Conservation (phyloP, 2,888 invertebrate genomes). For the Drosophila paranaensis region DNA sequence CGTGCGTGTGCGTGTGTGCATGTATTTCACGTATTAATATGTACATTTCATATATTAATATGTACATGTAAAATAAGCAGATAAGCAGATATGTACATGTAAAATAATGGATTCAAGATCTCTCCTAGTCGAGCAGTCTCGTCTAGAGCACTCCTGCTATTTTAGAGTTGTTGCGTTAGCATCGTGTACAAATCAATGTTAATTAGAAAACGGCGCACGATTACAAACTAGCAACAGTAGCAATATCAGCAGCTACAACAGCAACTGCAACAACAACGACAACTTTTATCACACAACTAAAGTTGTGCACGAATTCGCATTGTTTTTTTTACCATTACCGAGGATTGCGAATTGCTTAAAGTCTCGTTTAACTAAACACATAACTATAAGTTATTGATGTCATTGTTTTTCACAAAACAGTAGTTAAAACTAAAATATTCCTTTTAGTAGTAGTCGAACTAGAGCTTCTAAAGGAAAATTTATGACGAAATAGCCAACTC, state of each 20-base stretch:
- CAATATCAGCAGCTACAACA: neutral
- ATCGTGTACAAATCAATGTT: conserved; percentile 52
- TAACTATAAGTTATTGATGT: conserved; percentile 15
- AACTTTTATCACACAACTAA: conserved; percentile 16
- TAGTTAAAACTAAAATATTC: neutral
- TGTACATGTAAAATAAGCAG: too few relatives aligned
- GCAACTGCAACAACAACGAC: neutral
- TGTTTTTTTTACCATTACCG: conserved; percentile 15
- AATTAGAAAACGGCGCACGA: conserved; percentile 41
- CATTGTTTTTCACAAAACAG: neutral
- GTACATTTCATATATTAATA: too few relatives aligned
- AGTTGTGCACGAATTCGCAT: conserved; percentile 23
- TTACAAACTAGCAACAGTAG: conserved; percentile 20
- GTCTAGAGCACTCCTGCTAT: neutral
- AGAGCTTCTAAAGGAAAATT: neutral
- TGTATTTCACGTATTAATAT: too few relatives aligned
- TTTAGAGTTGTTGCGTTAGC: conserved; percentile 9
- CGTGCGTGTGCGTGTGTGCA: too few relatives aligned
- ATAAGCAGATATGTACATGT: too few relatives aligned
- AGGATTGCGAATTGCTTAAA: conserved; percentile 18
- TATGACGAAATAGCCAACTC: too few relatives aligned
- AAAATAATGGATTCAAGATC: too few relatives aligned
- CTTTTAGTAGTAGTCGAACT: too few relatives aligned
- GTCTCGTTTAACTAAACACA: conserved; percentile 23
- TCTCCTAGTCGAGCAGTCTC: too few relatives aligned